Conservation (phyloP, 2,113 vertebrate genomes). For the Cepphus grylle region DNA sequence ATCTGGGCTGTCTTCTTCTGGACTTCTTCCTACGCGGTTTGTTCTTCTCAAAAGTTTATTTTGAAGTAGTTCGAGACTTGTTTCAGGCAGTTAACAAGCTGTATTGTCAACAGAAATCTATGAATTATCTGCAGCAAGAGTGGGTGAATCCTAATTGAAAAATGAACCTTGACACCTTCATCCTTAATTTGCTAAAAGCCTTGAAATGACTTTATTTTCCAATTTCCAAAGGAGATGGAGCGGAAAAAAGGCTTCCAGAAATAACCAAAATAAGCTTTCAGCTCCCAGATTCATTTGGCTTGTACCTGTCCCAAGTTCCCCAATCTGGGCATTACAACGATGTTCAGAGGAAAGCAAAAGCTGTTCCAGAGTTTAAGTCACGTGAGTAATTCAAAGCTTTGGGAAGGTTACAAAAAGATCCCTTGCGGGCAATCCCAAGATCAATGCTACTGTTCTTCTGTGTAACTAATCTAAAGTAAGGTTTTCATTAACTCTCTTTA, state of each 20-base stretch:
- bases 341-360: neutral
- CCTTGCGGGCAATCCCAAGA: neutral
- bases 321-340: neutral
- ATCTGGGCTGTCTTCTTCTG: neutral
- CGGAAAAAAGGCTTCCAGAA: neutral
- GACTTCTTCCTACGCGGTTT: neutral
- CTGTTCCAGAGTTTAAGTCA: neutral
- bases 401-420: neutral
- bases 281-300: neutral
- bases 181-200: neutral
- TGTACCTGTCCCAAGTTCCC: neutral
- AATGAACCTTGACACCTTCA: neutral
- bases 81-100: neutral
- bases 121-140: neutral
- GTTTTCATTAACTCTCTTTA: constrained; percentile 26
- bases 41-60: neutral
- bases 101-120: neutral
- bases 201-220: neutral
- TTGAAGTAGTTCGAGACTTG: neutral
- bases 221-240: neutral
- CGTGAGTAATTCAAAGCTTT: neutral
- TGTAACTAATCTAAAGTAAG: constrained; percentile 21
- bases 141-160: neutral
- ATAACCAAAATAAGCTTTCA: neutral
- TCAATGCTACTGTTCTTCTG: constrained; percentile 22